Conservation (phyloP, 2,888 invertebrate species). For the Cephus spinipes region DNA sequence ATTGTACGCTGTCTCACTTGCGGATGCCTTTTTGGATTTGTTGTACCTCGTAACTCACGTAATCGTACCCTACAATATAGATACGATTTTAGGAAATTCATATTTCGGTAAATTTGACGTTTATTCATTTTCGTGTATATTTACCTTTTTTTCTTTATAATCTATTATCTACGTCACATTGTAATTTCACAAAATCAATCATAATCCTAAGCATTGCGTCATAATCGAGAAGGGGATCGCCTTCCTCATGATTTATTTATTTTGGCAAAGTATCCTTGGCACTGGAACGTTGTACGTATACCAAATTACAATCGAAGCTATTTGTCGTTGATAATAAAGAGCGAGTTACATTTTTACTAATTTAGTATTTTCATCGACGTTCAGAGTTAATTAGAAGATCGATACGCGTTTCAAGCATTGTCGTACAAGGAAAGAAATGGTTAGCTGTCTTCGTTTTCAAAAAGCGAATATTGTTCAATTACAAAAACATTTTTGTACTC, state of each 20-base stretch:
- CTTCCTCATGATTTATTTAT: slow-evolving; percentile 14
- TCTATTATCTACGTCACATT: background rate
- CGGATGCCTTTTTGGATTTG: too few relatives aligned
- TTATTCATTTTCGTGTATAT: background rate
- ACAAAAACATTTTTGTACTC: background rate
- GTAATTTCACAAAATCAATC: background rate
- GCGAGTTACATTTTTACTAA: slow-evolving; percentile 10
- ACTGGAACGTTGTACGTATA: slow-evolving; percentile 37
- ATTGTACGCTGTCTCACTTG: background rate
- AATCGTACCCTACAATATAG: background rate
- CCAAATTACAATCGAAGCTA: too few relatives aligned
- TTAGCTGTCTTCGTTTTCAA: slow-evolving; percentile 2
- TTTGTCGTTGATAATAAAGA: too few relatives aligned
- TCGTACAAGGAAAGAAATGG: slow-evolving; percentile 12
- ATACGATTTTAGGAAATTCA: background rate
- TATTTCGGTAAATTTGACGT: background rate
- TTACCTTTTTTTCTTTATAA: background rate
- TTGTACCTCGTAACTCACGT: background rate
- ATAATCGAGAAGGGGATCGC: background rate
- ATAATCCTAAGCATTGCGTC: background rate
- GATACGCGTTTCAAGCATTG: background rate
- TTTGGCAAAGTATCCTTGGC: slow-evolving; percentile 47
- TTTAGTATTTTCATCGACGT: background rate
- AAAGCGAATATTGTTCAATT: background rate
- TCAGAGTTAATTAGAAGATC: background rate